These are phyloP conservation scores for Daboia siamensis DNA, from an alignment of 2,113 vertebrate species.

Conservation along the genomic window DNA sequence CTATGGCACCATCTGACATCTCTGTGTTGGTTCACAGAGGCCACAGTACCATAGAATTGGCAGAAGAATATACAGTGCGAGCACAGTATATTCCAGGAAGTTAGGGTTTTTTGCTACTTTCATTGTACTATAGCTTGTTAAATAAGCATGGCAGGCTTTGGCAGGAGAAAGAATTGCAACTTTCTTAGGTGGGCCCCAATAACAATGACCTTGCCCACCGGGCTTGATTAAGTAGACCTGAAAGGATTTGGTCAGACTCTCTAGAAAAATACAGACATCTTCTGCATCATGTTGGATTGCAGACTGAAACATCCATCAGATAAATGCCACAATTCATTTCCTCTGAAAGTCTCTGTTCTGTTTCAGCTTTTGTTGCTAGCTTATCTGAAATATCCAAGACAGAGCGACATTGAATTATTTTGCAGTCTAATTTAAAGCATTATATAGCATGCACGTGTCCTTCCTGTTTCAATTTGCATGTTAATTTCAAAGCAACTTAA, in stretches of 20 bases:
- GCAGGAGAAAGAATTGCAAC: not conserved
- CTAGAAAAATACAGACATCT: not conserved
- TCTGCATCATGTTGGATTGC: not conserved
- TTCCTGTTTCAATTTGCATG: not conserved
- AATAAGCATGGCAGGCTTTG: no score
- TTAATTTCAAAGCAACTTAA: constrained; percentile 13
- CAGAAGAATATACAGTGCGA: not conserved
- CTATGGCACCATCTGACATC: not conserved
- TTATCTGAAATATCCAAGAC: not conserved
- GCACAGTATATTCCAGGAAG: not conserved
- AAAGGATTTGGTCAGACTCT: not conserved
- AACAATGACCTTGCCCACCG: not conserved
- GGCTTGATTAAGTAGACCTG: not conserved
- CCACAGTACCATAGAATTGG: not conserved
- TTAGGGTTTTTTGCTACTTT: not conserved
- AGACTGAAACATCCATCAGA: not conserved
- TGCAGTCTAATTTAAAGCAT: constrained; percentile 29
- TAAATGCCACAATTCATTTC: constrained; percentile 12
- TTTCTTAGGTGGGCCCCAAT: not conserved
- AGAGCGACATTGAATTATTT: not conserved
- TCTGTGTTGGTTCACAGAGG: not conserved
- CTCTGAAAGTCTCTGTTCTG: not conserved
- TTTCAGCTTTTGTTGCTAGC: not conserved
- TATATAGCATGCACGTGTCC: constrained; percentile 7
- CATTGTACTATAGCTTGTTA: not conserved